Conservation (phyloP, 2,797 vertebrate species). For the Eospalax fontanierii region DNA sequence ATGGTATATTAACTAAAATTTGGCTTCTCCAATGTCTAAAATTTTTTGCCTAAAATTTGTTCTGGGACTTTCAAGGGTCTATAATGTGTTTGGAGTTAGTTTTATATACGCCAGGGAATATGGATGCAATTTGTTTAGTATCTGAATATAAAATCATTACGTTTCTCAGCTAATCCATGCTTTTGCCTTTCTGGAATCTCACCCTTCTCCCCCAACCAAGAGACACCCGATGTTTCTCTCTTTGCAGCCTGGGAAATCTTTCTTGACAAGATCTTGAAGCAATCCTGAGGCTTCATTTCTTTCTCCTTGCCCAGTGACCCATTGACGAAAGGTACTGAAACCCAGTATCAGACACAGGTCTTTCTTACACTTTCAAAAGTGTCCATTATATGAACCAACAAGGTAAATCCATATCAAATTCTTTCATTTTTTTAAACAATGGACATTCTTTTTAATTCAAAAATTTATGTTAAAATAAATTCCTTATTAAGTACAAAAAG, state of each 20-base stretch:
- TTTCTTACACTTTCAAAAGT: neutral
- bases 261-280: neutral
- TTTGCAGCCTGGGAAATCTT: neutral
- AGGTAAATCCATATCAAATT: neutral
- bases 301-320: neutral
- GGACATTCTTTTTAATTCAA: no score
- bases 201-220: accelerated
- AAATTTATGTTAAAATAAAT: neutral
- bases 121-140: no score
- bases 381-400: neutral
- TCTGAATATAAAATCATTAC: neutral
- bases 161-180: accelerated
- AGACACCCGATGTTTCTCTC: accelerated
- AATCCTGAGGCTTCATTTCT: neutral
- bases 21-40: no score
- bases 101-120: no score
- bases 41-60: neutral
- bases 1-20: neutral
- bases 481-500: neutral
- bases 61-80: neutral
- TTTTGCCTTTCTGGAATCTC: no score
- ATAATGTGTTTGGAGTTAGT: no score
- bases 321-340: neutral
- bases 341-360: no score
- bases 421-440: neutral